A percentile compares a stretch with the other conserved stretches of the same genome.
Conservation (phyloP, 2,113 vertebrate species). For the Oryctolagus cuniculus region DNA sequence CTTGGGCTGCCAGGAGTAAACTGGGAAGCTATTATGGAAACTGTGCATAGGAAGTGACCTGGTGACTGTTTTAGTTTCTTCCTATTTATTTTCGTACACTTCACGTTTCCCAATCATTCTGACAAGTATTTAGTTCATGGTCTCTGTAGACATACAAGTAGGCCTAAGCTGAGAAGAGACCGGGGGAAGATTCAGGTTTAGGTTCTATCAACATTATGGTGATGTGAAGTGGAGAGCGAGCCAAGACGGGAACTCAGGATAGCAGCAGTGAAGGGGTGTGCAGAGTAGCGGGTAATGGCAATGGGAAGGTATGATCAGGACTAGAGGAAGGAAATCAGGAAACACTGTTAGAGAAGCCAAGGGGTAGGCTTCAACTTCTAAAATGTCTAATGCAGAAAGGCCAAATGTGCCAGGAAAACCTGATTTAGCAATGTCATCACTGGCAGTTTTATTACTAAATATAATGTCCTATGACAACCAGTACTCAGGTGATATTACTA, state of each 20-base stretch:
- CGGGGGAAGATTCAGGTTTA: background rate
- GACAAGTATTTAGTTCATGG: constrained; percentile 14
- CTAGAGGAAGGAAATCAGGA: constrained; percentile 17
- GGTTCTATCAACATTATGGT: background rate
- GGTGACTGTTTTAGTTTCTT: background rate
- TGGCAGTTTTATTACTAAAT: background rate
- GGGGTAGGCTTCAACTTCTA: background rate
- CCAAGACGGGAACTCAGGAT: constrained; percentile 10
- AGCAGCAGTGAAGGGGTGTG: background rate
- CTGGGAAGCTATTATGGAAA: constrained; percentile 7
- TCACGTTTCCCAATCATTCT: background rate
- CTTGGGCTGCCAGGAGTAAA: background rate
- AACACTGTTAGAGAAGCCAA: constrained; percentile 32
- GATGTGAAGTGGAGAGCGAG: background rate
- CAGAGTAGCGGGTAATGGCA: background rate
- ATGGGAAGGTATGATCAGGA: constrained; percentile 10
- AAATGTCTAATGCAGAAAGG: constrained; percentile 16
- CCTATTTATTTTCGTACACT: background rate
- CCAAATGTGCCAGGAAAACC: background rate
- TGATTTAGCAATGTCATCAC: background rate
- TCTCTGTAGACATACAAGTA: background rate
- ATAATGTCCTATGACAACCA: no score
- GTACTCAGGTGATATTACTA: background rate
- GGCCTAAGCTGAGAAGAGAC: background rate
- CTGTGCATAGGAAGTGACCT: background rate